These are phyloP conservation scores for Spisula solida DNA, from an alignment of 2,888 invertebrate species.

Conservation along the genomic window DNA sequence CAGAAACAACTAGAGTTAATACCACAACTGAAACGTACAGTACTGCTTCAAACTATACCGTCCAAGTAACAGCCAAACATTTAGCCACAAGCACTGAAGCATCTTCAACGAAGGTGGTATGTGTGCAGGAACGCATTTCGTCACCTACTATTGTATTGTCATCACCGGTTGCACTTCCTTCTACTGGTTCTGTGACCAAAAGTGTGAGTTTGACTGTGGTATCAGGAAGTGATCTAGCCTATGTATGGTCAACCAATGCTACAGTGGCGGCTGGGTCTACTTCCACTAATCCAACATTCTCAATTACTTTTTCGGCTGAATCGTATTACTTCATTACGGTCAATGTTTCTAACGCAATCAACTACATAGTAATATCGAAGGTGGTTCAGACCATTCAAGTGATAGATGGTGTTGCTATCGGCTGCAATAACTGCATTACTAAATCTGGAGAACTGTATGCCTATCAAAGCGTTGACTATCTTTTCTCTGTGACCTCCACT, in stretches of 20 bases:
- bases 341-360: conserved; percentile 72
- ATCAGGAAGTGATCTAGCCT: conserved; percentile 54
- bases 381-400: conserved; percentile 67
- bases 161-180: conserved; percentile 57
- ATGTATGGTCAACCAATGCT: conserved; percentile 67
- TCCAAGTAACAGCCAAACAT: conserved; percentile 67
- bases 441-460: conserved; percentile 62
- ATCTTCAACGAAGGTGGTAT: conserved; percentile 49
- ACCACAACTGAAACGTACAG: conserved; percentile 54
- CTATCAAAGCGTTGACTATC: conserved; percentile 54
- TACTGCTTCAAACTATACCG: conserved; percentile 65
- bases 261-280: conserved; percentile 47
- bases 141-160: conserved; percentile 46
- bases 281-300: conserved; percentile 18
- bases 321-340: conserved; percentile 69
- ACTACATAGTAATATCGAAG: conserved; percentile 49
- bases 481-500: conserved; percentile 60
- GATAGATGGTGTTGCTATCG: conserved; percentile 69
- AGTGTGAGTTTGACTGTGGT: conserved; percentile 51
- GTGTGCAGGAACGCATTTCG: conserved; percentile 70
- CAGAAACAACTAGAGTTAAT: neutral
- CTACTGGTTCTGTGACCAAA: conserved; percentile 41
- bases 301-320: conserved; percentile 34
- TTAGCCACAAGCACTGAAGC: conserved; percentile 43
- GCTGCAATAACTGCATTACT: conserved; percentile 61